phyloP scores from a whole-genome alignment of 2,888 invertebrate genomes.

The Melipona bicolor region DNA sequence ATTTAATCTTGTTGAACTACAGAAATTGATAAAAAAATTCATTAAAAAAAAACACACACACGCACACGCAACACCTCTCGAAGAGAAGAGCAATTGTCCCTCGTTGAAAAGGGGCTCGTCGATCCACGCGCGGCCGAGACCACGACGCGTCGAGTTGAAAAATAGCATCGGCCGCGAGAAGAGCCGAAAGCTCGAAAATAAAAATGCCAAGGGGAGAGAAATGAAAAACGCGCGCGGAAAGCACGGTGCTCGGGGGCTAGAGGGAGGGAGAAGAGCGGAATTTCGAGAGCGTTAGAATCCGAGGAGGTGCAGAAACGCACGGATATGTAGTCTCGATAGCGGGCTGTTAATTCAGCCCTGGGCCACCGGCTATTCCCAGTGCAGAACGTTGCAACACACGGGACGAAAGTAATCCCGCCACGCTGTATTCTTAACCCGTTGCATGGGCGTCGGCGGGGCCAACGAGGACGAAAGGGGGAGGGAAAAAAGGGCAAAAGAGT shows the following conservation, averaged over 20 bases:
- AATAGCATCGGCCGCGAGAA: background rate
- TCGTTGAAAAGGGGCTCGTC: background rate
- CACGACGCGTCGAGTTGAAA: background rate
- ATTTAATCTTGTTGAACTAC: too few relatives aligned
- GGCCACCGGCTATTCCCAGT: conserved; percentile 78
- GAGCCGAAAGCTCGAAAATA: background rate
- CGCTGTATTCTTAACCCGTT: conserved; percentile 79
- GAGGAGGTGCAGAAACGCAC: conserved; percentile 42
- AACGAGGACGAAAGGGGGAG: conserved; percentile 51
- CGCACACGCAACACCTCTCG: too few relatives aligned
- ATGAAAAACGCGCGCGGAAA: background rate
- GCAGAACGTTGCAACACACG: conserved; percentile 77
- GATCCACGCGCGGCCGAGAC: background rate
- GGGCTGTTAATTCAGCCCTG: conserved; percentile 72
- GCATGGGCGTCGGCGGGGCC: conserved; percentile 38
- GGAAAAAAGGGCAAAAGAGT: conserved; percentile 75
- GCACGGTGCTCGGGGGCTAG: background rate
- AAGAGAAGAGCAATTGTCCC: too few relatives aligned
- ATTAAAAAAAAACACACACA: too few relatives aligned
- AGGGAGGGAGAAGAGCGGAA: conserved; percentile 7
- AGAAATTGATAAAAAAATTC: too few relatives aligned
- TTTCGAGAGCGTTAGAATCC: conserved; percentile 22
- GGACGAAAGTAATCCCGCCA: conserved; percentile 75
- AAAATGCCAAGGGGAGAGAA: background rate
- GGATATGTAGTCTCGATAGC: conserved; percentile 60